Conservation (phyloP, 2,113 vertebrate genomes). For the Chaetura pelagica region DNA sequence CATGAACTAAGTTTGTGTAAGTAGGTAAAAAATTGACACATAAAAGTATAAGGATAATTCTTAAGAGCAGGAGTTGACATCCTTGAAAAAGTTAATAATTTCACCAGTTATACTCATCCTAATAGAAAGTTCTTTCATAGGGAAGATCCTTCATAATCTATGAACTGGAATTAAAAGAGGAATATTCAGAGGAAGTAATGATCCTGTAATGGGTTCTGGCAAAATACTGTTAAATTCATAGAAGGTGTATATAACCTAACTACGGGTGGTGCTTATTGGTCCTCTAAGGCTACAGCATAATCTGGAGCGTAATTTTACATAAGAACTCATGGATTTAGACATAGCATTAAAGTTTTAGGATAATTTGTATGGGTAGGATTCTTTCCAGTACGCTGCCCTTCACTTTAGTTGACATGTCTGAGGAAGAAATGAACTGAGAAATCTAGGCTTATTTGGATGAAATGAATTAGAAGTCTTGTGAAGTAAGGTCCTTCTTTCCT, state of each 20-base stretch:
- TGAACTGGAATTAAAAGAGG: not conserved
- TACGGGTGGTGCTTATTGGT: not conserved
- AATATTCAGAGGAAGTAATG: not conserved
- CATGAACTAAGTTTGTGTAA: slow-evolving; percentile 17
- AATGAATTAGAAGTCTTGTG: not conserved
- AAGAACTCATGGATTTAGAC: not conserved
- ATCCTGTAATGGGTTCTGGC: not conserved
- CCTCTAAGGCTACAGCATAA: not conserved
- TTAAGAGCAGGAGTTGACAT: not conserved
- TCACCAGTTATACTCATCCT: not conserved
- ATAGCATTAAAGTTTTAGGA: not conserved
- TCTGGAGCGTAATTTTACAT: not conserved
- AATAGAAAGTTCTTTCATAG: not conserved
- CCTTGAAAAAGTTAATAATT: slow-evolving; percentile 13
- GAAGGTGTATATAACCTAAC: not conserved
- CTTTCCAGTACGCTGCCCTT: not conserved
- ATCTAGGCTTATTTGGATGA: not conserved
- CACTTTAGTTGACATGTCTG: not conserved
- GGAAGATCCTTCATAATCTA: not conserved
- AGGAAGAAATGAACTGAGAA: not conserved
- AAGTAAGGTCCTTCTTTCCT: not conserved
- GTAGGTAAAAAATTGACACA: not conserved
- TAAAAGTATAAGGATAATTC: not conserved
- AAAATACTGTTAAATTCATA: not conserved
- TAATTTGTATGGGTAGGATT: not conserved